Percentiles rank a stretch among this genome's conserved stretches.
phyloP scores from a whole-genome alignment of 2,113 vertebrate species.

The Lutjanus erythropterus region DNA sequence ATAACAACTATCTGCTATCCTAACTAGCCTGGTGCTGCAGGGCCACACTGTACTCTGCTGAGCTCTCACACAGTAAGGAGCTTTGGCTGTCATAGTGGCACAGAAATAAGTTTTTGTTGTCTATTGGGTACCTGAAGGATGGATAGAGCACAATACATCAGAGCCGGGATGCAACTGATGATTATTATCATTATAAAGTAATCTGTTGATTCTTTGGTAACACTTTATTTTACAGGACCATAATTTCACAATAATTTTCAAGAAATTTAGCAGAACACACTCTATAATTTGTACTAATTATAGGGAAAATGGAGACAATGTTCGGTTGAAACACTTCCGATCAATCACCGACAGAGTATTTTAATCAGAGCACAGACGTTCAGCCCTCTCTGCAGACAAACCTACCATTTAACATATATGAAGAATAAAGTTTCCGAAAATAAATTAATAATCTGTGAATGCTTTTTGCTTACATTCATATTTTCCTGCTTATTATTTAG shows the following conservation, averaged over 20 bases:
- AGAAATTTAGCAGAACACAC: not conserved
- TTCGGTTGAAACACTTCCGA: not conserved
- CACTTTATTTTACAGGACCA: not conserved
- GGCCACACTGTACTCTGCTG: conserved; percentile 34
- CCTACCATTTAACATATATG: not conserved
- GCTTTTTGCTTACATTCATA: not conserved
- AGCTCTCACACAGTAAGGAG: conserved; percentile 30
- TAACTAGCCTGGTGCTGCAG: conserved; percentile 47
- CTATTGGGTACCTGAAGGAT: conserved; percentile 1
- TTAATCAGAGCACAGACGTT: not conserved
- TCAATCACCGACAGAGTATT: too few species aligned
- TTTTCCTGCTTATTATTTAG: not conserved
- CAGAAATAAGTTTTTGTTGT: conserved; percentile 5
- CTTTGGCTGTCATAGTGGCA: not conserved
- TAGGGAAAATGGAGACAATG: not conserved
- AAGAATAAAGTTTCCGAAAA: not conserved
- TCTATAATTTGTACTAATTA: not conserved
- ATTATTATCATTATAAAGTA: not conserved
- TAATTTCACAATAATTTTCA: not conserved
- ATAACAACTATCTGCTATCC: conserved; percentile 41
- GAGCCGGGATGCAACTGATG: not conserved
- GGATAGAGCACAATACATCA: not conserved
- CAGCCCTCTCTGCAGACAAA: not conserved
- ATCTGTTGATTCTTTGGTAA: conserved; percentile 4
- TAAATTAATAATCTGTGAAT: not conserved